Evolutionary conservation across 2,797 vertebrate genomes (phyloP).

Genomic region (Darevskia nairensis): DNA sequence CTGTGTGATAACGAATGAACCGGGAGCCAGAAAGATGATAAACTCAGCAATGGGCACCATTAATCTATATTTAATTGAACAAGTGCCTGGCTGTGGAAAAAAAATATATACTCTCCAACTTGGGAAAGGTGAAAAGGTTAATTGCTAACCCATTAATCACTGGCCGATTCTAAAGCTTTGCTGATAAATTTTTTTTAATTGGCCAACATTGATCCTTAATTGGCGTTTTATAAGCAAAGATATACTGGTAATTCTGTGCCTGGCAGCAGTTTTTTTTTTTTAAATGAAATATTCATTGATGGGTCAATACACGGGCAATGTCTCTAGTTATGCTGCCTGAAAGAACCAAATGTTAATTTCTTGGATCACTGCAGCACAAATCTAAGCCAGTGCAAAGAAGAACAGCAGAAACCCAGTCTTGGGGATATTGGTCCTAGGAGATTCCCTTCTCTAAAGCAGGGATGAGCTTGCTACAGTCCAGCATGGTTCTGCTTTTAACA

Average conservation of each 20-base stretch:
- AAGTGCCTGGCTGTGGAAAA: neutral
- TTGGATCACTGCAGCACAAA: neutral
- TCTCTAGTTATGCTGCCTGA: neutral
- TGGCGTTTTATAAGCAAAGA: neutral
- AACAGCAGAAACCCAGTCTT: neutral
- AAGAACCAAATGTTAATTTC: neutral
- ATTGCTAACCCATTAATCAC: conserved; percentile 47
- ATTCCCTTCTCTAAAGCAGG: neutral
- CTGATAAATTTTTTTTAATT: conserved; percentile 16
- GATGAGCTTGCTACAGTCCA: neutral
- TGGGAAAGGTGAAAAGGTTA: conserved; percentile 37
- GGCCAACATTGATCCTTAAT: conserved; percentile 2
- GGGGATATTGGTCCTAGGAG: neutral
- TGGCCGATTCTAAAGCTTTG: neutral
- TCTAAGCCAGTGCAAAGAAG: neutral
- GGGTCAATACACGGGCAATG: fast-evolving
- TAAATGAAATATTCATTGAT: neutral
- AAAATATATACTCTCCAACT: neutral
- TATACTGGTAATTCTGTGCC: neutral
- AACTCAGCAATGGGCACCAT: neutral
- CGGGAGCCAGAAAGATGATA: neutral
- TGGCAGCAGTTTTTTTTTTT: no score
- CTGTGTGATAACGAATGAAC: neutral
- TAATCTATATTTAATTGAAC: neutral
- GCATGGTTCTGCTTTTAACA: neutral